These are phyloP conservation scores for Apamea crenata DNA, from an alignment of 2,888 invertebrate species.

Conservation along the genomic window DNA sequence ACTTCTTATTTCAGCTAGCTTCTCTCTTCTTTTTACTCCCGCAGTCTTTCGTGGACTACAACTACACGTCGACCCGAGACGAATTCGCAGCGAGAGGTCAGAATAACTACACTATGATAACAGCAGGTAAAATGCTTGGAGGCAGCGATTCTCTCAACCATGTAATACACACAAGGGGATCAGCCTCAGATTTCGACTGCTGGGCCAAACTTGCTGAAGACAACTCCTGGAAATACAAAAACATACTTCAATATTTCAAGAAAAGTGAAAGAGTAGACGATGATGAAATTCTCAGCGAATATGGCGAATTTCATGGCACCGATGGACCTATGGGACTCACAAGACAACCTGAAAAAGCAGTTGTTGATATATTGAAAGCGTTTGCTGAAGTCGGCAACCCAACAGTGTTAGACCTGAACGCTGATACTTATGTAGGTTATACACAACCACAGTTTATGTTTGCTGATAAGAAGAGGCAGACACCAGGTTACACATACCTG, in stretches of 20 bases:
- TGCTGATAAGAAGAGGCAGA: constrained; percentile 49
- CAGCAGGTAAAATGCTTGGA: constrained; percentile 54
- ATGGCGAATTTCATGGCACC: constrained; percentile 47
- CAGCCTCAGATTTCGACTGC: constrained; percentile 18
- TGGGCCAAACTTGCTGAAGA: constrained; percentile 45
- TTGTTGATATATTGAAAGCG: constrained; percentile 40
- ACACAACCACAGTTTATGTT: constrained; percentile 37
- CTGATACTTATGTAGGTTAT: constrained; percentile 40
- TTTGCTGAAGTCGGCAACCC: constrained; percentile 58
- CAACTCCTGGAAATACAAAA: constrained; percentile 47
- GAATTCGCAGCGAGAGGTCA: constrained; percentile 35
- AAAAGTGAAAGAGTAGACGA: constrained; percentile 45
- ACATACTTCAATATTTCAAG: constrained; percentile 45
- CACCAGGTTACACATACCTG: constrained; percentile 50
- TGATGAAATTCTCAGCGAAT: constrained; percentile 11
- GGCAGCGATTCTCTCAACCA: constrained; percentile 51
- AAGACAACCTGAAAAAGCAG: constrained; percentile 34
- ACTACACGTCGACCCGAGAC: constrained; percentile 41
- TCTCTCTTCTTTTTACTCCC: constrained; percentile 9
- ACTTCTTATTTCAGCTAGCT: constrained; percentile 31
- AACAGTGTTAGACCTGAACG: constrained; percentile 50
- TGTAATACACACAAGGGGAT: constrained; percentile 30
- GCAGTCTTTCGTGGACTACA: constrained; percentile 21
- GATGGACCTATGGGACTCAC: constrained; percentile 51
- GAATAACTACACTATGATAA: constrained; percentile 37